Evolutionary conservation across 2,888 invertebrate species (phyloP).

Genomic region (Lycia hirtaria): DNA sequence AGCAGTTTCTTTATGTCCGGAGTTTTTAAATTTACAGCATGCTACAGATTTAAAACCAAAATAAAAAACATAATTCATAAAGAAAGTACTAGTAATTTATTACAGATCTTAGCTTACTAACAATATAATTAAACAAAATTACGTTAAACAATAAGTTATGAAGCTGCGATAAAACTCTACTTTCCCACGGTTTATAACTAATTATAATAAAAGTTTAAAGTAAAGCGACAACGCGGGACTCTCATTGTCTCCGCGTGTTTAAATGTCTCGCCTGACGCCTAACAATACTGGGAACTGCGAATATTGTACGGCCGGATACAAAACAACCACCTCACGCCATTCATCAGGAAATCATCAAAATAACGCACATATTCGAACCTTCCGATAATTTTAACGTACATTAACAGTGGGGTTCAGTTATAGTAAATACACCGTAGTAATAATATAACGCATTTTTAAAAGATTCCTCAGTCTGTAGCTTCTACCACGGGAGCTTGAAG

Average conservation of each 20-base stretch:
- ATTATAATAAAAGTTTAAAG: constrained; percentile 31
- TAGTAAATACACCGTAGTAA: too few relatives aligned
- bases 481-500: too few relatives aligned
- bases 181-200: constrained; percentile 33
- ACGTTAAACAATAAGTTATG: not conserved
- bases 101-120: constrained; percentile 2
- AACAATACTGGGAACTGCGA: constrained; percentile 45
- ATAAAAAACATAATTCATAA: constrained; percentile 1
- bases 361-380: too few relatives aligned
- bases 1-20: too few relatives aligned
- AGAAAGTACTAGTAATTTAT: constrained; percentile 13
- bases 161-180: constrained; percentile 17
- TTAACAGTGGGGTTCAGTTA: too few relatives aligned
- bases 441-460: too few relatives aligned
- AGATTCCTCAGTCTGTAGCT: too few relatives aligned
- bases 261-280: constrained; percentile 31
- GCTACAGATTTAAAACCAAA: too few relatives aligned
- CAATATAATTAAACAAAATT: not conserved
- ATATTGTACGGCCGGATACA: constrained; percentile 34
- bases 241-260: constrained; percentile 38
- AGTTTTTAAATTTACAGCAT: too few relatives aligned
- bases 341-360: not conserved
- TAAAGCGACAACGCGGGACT: constrained; percentile 36
- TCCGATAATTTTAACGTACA: too few relatives aligned
- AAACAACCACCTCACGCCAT: constrained; percentile 14